phyloP scores from a whole-genome alignment of 2,888 invertebrate genomes.

The Callyntrura guangdongensis region DNA sequence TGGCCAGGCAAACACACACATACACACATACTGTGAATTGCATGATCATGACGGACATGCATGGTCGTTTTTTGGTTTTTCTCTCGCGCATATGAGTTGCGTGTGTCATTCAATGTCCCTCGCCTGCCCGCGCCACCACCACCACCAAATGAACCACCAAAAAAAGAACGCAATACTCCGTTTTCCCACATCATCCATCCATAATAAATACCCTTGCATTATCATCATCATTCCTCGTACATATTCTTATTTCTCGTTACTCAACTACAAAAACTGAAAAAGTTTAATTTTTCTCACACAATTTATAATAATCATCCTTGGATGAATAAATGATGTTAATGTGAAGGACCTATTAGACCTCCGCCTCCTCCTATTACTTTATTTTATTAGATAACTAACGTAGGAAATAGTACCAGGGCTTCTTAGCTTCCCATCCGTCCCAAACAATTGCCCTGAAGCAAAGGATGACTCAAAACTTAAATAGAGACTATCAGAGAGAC shows the following conservation, averaged over 20 bases:
- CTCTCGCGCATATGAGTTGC: slow-evolving; percentile 9
- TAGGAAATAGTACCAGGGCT: not conserved
- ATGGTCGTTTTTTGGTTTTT: not conserved
- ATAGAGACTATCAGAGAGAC: not conserved
- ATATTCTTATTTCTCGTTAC: no score
- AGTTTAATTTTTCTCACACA: slow-evolving; percentile 50
- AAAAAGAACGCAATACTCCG: slow-evolving; percentile 1
- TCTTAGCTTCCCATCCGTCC: no score
- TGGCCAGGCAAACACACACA: not conserved
- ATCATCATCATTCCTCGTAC: not conserved
- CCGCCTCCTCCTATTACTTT: slow-evolving; percentile 44
- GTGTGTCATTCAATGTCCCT: slow-evolving; percentile 43
- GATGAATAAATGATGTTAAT: slow-evolving; percentile 9
- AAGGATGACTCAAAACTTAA: not conserved
- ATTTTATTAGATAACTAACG: not conserved
- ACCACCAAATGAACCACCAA: not conserved
- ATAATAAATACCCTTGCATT: slow-evolving; percentile 13
- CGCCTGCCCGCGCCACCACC: not conserved
- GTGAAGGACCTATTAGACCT: slow-evolving; percentile 57
- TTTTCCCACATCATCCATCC: slow-evolving; percentile 35
- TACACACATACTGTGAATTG: not conserved
- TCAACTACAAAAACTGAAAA: no score
- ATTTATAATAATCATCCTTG: slow-evolving; percentile 54
- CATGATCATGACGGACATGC: not conserved
- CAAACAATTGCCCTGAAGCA: not conserved